phyloP scores from a whole-genome alignment of 1,140 invertebrate genomes.

The Camponotus floridanus region DNA sequence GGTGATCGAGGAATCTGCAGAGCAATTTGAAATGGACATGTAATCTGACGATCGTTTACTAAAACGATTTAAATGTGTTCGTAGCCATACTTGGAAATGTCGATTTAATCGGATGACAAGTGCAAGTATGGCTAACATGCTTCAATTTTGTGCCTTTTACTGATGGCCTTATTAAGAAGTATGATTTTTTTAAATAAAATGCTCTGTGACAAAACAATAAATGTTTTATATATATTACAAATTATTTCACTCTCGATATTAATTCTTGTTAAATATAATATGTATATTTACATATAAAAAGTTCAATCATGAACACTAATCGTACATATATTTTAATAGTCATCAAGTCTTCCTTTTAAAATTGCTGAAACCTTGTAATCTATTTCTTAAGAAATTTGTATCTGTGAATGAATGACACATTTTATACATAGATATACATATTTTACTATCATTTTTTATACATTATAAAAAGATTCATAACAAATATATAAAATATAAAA shows the following conservation, averaged over 20 bases:
- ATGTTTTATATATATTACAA: conserved; percentile 48
- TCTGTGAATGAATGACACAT: conserved; percentile 71
- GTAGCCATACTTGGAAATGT: conserved; percentile 17
- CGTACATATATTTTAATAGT: not conserved
- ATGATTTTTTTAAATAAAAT: conserved; percentile 26
- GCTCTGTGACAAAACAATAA: conserved; percentile 1
- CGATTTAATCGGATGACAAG: not conserved
- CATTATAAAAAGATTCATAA: not conserved
- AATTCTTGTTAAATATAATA: conserved; percentile 21
- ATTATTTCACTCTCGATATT: conserved; percentile 9
- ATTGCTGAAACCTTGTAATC: conserved; percentile 55
- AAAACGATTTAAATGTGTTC: conserved; percentile 65
- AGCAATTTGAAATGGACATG: conserved; percentile 84
- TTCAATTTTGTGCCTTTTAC: conserved; percentile 43
- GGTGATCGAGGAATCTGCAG: conserved; percentile 78
- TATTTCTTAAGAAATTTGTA: conserved; percentile 67
- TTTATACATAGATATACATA: conserved; percentile 44
- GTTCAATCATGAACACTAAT: not conserved
- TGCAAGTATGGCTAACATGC: not conserved
- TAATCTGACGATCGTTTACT: conserved; percentile 52
- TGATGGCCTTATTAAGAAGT: conserved; percentile 23
- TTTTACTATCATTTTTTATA: conserved; percentile 5
- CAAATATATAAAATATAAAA: not conserved
- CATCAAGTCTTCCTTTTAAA: conserved; percentile 36
- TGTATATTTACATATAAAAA: conserved; percentile 42